Evolutionary conservation across 2,888 invertebrate genomes (phyloP), one percentile per base, ranked within the genome.

Genomic region (Clistopyga incitator): DNA sequence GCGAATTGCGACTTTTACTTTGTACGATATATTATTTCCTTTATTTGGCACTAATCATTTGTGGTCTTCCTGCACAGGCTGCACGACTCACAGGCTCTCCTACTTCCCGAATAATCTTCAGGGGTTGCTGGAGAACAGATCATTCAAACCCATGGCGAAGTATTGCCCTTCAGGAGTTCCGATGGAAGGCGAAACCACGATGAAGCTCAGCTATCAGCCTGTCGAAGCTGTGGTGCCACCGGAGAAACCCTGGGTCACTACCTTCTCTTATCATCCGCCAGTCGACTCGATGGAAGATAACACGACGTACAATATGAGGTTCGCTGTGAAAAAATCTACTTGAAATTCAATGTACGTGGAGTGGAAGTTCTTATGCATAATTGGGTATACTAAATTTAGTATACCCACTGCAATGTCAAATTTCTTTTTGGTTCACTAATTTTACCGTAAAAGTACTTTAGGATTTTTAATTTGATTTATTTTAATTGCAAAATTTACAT

Each of bases 31-130:
- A 13, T 13, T 20, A 54, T 54, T 54, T 29, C 8, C 52, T 34
- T 52, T 25, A 25, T 29, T 72, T 29, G 1, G 11, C 18, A 8
- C n/a, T n/a, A n/a, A n/a, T n/a, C n/a, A 15, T n/a, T 18, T 10
- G 25, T 56, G 3, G 8, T 8, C 1, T 45, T 50, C 47, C 29
- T 42, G 23, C 23, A 1, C 92, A 95, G 95, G 94, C 88, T 94
- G 95, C 77, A 96, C 96, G 0, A 94, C 96, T 34, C 95, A 96
- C 87, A 95, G 95, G 64, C 93, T 96, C 88, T 96, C 96, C 8
- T 96, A 95, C 87, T 90, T 91, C 72, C 88, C 90, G 3, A 91
- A 95, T 82, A 94, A 95, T 86, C 94, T 94, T 0, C 95, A 95
- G 0, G 93, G 92, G 18, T 87, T 93, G 45, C 84, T 92, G 0